Evolutionary conservation across 2,113 vertebrate genomes (phyloP).

Genomic region (Drymodes brunneopygia): DNA sequence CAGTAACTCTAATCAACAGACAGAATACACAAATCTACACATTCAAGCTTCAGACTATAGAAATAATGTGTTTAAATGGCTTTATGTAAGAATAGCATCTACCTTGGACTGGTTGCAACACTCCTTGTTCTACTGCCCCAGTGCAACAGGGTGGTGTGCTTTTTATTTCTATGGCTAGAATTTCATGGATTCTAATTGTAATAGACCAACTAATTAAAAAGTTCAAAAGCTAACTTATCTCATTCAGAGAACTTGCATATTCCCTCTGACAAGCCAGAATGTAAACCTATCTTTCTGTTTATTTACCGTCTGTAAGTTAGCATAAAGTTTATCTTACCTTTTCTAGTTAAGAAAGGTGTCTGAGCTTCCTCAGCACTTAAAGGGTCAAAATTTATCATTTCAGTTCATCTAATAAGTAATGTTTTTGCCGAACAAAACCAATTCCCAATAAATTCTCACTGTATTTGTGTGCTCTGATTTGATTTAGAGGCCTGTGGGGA

Average conservation of each 20-base stretch:
- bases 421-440: conserved; percentile 98
- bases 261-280: not conserved
- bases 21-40: not conserved
- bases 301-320: not conserved
- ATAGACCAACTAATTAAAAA: not conserved
- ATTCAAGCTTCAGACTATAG: not conserved
- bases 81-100: not conserved
- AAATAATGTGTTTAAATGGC: not conserved
- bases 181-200: not conserved
- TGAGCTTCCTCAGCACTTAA: conserved; percentile 69
- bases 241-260: not conserved
- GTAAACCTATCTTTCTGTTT: not conserved
- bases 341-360: conserved; percentile 63
- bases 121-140: not conserved
- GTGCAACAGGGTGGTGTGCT: not conserved
- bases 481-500: conserved; percentile 99
- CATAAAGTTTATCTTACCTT: not conserved
- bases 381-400: conserved; percentile 90
- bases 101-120: not conserved
- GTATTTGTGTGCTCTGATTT: conserved; percentile 98
- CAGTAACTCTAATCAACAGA: not conserved
- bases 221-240: not conserved
- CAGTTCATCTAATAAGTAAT: conserved; percentile 94
- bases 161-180: not conserved
- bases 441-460: conserved; percentile 99